Evolutionary conservation across 2,113 vertebrate genomes (phyloP), one percentile per base, ranked within the genome.

Genomic region (Rhinolophus ferrumequinum): DNA sequence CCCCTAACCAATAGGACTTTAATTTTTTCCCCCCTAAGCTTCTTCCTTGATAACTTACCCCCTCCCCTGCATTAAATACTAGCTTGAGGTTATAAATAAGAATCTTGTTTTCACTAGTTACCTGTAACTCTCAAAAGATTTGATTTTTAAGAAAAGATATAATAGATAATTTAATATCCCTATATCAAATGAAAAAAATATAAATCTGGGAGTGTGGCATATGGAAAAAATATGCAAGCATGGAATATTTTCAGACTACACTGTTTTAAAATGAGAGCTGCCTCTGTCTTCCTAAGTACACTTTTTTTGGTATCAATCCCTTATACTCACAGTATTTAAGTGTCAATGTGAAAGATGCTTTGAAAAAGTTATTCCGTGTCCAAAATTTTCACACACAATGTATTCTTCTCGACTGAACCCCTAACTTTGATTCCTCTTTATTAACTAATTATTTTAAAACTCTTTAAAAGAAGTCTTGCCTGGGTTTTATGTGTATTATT

Each of bases 71-170:
- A 97, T 98, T 98, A 98, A 98, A 97, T 98, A 98, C 97, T 97
- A 97, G 95, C 98, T 97, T 96, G 96, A 97, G 98, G 97, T 98
- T 98, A 98, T 98, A 98, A 98, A 98, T 98, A 97, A 98, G 97
- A 98, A 98, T 98, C 97, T 96, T 97, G 97, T 97, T 97, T 97
- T 97, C 22, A 38, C 97, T 96, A 95, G 96, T 97, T 97, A 97
- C 96, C 96, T 95, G 93, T 94, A 97, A 95, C 93, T 98, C 97
- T 98, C 97, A 96, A 97, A 97, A 98, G 97, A 94, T 96, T 98
- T 97, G 96, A 95, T 97, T 97, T 97, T 97, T 83, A 82, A 88
- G 70, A 90, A 90, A 97, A 93, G 92, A 96, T 94, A 96, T 75
- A 95, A 73, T 91, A 97, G 95, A 96, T 92, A 97, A 97, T 97